These are phyloP conservation scores for Augochlora pura DNA, from an alignment of 1,140 invertebrate genomes.

Conservation along the genomic window DNA sequence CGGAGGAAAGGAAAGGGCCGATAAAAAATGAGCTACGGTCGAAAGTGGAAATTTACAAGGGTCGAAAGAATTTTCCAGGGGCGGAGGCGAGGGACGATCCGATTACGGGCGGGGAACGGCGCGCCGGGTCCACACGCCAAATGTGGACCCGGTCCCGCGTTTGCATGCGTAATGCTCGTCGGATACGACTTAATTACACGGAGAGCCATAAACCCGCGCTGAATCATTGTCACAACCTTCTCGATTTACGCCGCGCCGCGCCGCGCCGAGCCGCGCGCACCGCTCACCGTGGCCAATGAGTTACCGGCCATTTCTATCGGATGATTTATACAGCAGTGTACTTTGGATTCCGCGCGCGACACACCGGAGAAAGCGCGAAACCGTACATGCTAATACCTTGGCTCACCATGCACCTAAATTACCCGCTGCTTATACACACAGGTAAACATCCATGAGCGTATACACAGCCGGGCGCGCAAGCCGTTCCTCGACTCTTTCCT, in stretches of 20 bases:
- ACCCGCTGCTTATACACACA: conserved; percentile 49
- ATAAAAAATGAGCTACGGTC: conserved; percentile 21
- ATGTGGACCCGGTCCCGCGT: conserved; percentile 23
- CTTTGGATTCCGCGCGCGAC: conserved; percentile 45
- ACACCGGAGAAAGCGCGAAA: conserved; percentile 12
- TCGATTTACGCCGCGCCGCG: conserved; percentile 54
- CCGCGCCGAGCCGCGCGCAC: conserved; percentile 36
- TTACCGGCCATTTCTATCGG: conserved; percentile 54
- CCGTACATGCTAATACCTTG: conserved; percentile 43
- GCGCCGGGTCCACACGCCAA: not conserved
- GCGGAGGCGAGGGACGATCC: conserved; percentile 19
- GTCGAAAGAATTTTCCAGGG: not conserved
- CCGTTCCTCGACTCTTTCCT: too few species aligned
- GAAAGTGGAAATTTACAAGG: conserved; percentile 10
- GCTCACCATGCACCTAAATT: conserved; percentile 30
- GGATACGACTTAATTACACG: conserved; percentile 62
- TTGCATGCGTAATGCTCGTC: conserved; percentile 55
- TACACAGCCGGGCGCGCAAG: too few species aligned
- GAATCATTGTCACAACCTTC: conserved; percentile 65
- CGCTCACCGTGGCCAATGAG: conserved; percentile 44
- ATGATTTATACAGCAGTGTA: conserved; percentile 59
- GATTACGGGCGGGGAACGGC: conserved; percentile 28
- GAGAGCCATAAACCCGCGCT: conserved; percentile 53
- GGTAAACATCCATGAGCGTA: conserved; percentile 16
- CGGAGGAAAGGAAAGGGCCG: not conserved